Conservation (phyloP, 1,140 invertebrate species). For the Protaetia brevitarsis region DNA sequence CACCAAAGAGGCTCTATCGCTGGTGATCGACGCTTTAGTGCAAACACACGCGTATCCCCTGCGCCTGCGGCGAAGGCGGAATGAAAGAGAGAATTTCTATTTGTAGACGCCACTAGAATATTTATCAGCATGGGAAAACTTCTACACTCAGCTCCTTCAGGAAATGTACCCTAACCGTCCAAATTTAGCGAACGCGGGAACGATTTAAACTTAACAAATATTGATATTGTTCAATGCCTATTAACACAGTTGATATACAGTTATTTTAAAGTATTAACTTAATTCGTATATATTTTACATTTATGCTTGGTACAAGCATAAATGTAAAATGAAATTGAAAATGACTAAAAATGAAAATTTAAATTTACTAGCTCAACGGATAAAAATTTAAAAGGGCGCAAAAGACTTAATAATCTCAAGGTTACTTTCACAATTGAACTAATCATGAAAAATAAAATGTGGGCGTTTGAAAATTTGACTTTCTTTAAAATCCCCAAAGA, state of each 20-base stretch:
- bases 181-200: background rate
- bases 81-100: conserved; percentile 3
- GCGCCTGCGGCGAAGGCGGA: conserved; percentile 1
- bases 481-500: too few relatives aligned
- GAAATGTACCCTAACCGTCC: background rate
- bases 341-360: too few relatives aligned
- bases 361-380: too few relatives aligned
- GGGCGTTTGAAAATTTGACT: too few relatives aligned
- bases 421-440: too few relatives aligned
- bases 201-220: background rate
- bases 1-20: background rate
- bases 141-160: background rate
- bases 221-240: background rate
- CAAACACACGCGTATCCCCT: conserved; percentile 1
- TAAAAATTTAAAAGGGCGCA: too few relatives aligned
- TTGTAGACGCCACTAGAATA: conserved; percentile 2
- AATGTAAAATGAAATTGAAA: too few relatives aligned
- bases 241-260: background rate
- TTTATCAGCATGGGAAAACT: conserved; percentile 5
- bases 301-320: too few relatives aligned
- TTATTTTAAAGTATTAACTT: too few relatives aligned
- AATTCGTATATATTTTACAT: too few relatives aligned
- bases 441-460: too few relatives aligned
- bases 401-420: too few relatives aligned
- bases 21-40: background rate